Base-by-base conservation (phyloP, 2,113 vertebrate species). In the Mustelus asterias region DNA sequence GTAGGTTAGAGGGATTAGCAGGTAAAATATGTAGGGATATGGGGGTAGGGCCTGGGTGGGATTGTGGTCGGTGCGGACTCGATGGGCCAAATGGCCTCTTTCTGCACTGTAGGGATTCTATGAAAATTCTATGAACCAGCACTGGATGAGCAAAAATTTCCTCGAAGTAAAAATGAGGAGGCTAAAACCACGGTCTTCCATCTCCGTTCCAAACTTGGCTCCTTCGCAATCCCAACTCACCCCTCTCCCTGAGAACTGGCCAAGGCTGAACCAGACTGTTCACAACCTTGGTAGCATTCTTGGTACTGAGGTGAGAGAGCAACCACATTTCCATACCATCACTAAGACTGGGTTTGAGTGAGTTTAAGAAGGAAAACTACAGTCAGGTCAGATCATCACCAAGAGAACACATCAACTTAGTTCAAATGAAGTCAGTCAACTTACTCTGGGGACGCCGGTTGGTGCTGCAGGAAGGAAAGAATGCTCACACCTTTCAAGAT, bases 401-500 rank as follows among this genome's bases (percentile, higher is more conserved):
- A 69, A n/a, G 18, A 48, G 13, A 89, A 69, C 7, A 69, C 10
- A 93, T 20, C 7, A 70, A 72, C 14, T 13, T 95, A n/a, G n/a
- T 93, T 65, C 22, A 95, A 72, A 72, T 7, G 13, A 67, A 67
- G 37, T 14, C 72, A 95, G 20, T 72, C 94, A 72, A 70, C 96
- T 97, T 98, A 99, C 99, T 99, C 99, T 99, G 95, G 98, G 96
- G 96, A 99, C 98, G 94, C 99, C 99, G 96, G 98, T 97, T 96
- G 98, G 98, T 20, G 98, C 98, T 96, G 98, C 97, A 95, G 99
- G 98, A 97, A 99, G 98, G 97, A 98, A 99, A 0, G 99, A 99
- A 96, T 99, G 99, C 96, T 99, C 99, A 97, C 99, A 99, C 98
- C 98, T 98, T 95, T 99, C 99, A 96, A 99, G 98, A 96, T 99